Percentiles rank a stretch among this genome's conserved stretches.
Conservation (phyloP, 2,888 invertebrate species). For the Pseudococcus viburni region DNA sequence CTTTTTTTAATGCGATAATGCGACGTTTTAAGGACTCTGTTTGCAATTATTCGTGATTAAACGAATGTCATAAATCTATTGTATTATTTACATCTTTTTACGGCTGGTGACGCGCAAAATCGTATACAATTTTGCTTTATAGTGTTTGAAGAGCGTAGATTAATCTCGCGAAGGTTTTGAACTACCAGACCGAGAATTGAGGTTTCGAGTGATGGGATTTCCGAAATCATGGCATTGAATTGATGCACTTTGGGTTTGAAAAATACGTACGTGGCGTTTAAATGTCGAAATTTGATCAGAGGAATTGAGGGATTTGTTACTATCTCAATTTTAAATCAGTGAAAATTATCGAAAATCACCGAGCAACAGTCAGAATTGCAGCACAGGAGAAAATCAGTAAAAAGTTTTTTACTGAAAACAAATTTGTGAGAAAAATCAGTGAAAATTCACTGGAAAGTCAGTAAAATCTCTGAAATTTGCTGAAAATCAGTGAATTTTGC, state of each 20-base stretch:
- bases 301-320: no score
- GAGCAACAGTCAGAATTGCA: no score
- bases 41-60: neutral
- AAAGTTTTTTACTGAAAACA: no score
- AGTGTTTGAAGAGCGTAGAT: neutral
- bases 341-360: no score
- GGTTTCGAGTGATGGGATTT: neutral
- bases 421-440: no score
- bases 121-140: neutral
- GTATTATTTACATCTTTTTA: slow-evolving; percentile 19
- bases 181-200: neutral
- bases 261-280: neutral
- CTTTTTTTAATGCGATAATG: slow-evolving; percentile 6
- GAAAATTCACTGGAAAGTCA: no score
- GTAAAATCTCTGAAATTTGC: no score
- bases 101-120: neutral
- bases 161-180: neutral
- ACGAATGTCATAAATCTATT: neutral
- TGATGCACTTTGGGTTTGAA: neutral
- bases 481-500: no score
- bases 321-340: no score
- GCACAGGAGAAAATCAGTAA: no score
- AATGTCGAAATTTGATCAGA: no score
- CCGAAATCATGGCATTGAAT: neutral
- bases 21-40: slow-evolving; percentile 22